Percentiles rank a stretch among this genome's conserved stretches.
Evolutionary conservation across 2,888 invertebrate species (phyloP).

Genomic region (Odiellus spinosus): DNA sequence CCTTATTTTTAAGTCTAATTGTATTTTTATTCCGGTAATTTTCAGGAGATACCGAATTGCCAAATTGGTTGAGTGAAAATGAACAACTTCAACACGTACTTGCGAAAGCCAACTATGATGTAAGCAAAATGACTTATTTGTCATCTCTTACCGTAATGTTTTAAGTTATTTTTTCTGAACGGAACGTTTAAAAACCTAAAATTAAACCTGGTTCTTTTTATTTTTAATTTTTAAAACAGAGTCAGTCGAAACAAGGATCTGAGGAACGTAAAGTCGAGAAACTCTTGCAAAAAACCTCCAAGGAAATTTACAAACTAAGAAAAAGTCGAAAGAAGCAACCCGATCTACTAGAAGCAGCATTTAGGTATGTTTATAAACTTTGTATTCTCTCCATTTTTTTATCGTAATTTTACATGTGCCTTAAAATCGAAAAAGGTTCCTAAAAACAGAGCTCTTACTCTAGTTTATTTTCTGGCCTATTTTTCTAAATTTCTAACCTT

Average conservation of each 20-base stretch:
- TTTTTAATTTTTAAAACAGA: too few species aligned
- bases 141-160: not conserved
- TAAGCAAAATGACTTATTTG: constrained; percentile 19
- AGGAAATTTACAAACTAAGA: constrained; percentile 77
- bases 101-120: constrained; percentile 29
- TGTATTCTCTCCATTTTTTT: too few species aligned
- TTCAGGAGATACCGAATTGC: constrained; percentile 62
- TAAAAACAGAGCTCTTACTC: too few species aligned
- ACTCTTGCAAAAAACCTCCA: constrained; percentile 67
- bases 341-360: constrained; percentile 39
- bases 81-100: constrained; percentile 52
- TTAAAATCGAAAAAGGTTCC: too few species aligned
- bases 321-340: constrained; percentile 77
- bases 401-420: too few species aligned
- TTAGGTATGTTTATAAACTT: constrained; percentile 21
- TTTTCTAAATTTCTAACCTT: too few species aligned
- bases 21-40: constrained; percentile 28
- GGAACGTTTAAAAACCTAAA: too few species aligned
- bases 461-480: too few species aligned
- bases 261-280: constrained; percentile 57
- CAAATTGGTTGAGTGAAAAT: constrained; percentile 72
- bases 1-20: not conserved
- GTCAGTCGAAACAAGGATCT: constrained; percentile 31
- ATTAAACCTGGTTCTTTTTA: too few species aligned
- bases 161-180: too few species aligned